Evolutionary conservation across 2,113 vertebrate species (phyloP).

Genomic region (Clinocottus analis): DNA sequence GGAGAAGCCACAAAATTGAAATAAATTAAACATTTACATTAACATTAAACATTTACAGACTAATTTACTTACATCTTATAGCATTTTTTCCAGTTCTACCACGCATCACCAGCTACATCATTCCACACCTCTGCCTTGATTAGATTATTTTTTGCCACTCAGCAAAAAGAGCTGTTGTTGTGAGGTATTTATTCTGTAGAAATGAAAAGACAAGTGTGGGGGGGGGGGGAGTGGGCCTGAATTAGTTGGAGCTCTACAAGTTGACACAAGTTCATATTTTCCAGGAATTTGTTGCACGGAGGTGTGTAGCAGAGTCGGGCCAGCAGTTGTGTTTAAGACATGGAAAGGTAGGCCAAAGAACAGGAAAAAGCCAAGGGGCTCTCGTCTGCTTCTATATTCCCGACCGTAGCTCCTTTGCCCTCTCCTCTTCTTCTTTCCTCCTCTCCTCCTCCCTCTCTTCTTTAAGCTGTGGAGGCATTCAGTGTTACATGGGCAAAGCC

Average conservation of each 20-base stretch:
- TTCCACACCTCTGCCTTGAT: slow-evolving; percentile 34
- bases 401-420: background rate
- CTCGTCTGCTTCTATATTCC: slow-evolving; percentile 31
- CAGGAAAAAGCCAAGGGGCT: slow-evolving; percentile 63
- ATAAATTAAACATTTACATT: slow-evolving; percentile 41
- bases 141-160: slow-evolving; percentile 47
- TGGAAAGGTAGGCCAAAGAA: slow-evolving; percentile 59
- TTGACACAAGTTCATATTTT: slow-evolving; percentile 84
- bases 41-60: slow-evolving; percentile 39
- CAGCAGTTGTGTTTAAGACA: slow-evolving; percentile 68
- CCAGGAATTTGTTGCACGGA: slow-evolving; percentile 78
- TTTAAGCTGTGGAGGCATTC: slow-evolving; percentile 47
- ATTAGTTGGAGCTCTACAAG: slow-evolving; percentile 79
- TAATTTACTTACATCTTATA: slow-evolving; percentile 20
- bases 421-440: background rate
- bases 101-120: slow-evolving; percentile 19
- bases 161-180: slow-evolving; percentile 73
- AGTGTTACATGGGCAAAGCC: slow-evolving; percentile 51
- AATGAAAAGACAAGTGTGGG: slow-evolving; percentile 33
- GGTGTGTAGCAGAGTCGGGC: slow-evolving; percentile 56
- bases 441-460: background rate
- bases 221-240: slow-evolving; percentile 43
- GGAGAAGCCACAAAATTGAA: background rate
- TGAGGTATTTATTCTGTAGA: slow-evolving; percentile 73
- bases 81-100: slow-evolving; percentile 61